Evolutionary conservation across 2,797 vertebrate genomes (phyloP).

Genomic region (Fringilla coelebs): DNA sequence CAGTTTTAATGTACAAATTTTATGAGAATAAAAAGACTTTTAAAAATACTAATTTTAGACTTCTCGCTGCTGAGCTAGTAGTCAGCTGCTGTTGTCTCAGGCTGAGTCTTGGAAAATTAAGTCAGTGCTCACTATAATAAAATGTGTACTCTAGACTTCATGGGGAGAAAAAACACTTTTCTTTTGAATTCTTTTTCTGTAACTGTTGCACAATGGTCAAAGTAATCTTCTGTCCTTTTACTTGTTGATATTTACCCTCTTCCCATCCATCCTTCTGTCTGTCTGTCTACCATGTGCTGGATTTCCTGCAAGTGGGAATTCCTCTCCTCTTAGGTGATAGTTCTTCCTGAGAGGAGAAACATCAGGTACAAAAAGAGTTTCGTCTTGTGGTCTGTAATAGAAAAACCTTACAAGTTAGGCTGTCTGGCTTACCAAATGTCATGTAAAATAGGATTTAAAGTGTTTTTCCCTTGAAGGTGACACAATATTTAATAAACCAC

Average conservation of each 20-base stretch:
- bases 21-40: conserved; percentile 68
- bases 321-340: background rate
- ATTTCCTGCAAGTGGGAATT: conserved; percentile 35
- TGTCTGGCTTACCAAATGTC: background rate
- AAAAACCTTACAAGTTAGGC: background rate
- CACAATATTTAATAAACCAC: background rate
- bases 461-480: background rate
- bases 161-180: conserved; percentile 2
- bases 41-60: conserved; percentile 65
- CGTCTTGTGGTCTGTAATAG: conserved; percentile 3
- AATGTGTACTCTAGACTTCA: conserved; percentile 50
- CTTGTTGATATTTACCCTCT: conserved; percentile 51
- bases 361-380: conserved; percentile 5
- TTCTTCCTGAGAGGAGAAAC: background rate
- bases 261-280: background rate
- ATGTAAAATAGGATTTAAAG: background rate
- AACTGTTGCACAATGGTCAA: conserved; percentile 14
- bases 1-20: conserved; percentile 69
- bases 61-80: conserved; percentile 54
- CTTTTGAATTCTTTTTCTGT: conserved; percentile 48
- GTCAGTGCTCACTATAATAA: conserved; percentile 55
- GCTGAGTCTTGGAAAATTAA: conserved; percentile 60
- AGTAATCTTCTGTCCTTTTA: conserved; percentile 43
- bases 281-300: background rate
- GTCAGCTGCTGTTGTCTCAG: conserved; percentile 64